Conservation (phyloP, 1,140 invertebrate genomes). For the Panulirus ornatus region DNA sequence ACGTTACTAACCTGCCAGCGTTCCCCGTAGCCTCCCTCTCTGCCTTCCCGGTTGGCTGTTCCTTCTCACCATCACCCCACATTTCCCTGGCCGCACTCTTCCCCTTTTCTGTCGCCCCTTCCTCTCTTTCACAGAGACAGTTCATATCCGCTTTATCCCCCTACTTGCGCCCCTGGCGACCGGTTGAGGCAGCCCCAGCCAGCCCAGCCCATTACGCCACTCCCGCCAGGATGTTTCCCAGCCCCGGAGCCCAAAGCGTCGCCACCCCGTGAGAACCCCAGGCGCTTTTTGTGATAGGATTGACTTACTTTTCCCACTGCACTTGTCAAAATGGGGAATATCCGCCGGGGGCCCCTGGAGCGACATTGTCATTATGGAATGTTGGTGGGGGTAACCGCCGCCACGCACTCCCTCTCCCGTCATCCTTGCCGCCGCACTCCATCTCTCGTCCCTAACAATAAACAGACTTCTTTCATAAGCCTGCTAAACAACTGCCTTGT, state of each 20-base stretch:
- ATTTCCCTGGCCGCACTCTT: too few species aligned
- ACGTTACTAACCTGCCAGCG: too few species aligned
- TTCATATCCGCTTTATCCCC: not conserved
- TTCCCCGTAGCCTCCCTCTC: too few species aligned
- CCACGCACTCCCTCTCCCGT: not conserved
- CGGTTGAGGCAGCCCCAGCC: too few species aligned
- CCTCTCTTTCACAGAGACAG: not conserved
- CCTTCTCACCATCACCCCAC: too few species aligned
- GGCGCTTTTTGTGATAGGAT: not conserved
- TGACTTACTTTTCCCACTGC: constrained; percentile 19
- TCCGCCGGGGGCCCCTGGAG: not conserved
- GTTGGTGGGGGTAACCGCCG: not conserved
- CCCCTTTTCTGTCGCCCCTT: not conserved
- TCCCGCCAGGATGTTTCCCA: too few species aligned
- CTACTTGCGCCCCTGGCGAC: not conserved
- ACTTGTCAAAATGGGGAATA: constrained; percentile 35
- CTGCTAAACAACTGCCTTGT: too few species aligned
- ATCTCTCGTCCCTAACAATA: not conserved
- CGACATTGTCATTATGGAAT: too few species aligned
- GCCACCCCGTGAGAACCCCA: not conserved
- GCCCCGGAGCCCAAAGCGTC: not conserved
- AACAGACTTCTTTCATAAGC: too few species aligned
- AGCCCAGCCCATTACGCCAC: too few species aligned
- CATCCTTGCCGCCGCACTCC: not conserved
- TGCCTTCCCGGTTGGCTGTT: too few species aligned